Percentiles rank a stretch among this genome's conserved stretches.
Conservation (phyloP, 1,140 invertebrate species). For the Coenobita brevimanus region DNA sequence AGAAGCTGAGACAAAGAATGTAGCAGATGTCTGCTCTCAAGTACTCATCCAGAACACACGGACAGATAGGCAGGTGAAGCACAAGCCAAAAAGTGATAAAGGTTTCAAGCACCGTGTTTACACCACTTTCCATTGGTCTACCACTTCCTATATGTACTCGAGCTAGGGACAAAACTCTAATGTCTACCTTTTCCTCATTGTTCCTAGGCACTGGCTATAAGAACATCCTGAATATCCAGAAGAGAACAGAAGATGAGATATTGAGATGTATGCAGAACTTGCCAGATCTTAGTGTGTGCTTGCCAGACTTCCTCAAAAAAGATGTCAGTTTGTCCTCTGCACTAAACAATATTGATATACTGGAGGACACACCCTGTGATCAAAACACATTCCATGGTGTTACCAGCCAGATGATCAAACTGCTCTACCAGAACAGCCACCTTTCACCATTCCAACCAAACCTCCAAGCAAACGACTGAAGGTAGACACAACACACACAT, state of each 20-base stretch:
- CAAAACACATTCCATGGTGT: slow-evolving; percentile 4
- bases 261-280: neutral
- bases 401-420: neutral
- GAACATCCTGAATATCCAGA: slow-evolving; percentile 7
- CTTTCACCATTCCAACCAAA: no score
- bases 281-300: neutral
- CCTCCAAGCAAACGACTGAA: no score
- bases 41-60: neutral
- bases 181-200: neutral
- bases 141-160: neutral
- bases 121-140: neutral
- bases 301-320: slow-evolving; percentile 6
- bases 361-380: neutral
- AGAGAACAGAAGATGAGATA: neutral
- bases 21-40: neutral
- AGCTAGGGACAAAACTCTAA: neutral
- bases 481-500: no score
- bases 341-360: neutral
- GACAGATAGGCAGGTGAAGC: slow-evolving; percentile 6
- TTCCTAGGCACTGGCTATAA: neutral
- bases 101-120: neutral
- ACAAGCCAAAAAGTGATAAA: slow-evolving; percentile 10
- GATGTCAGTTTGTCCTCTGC: neutral
- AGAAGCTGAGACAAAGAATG: neutral
- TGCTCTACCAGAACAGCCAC: no score